Base-by-base conservation (phyloP, 2,888 invertebrate genomes). In the Nineta flava region DNA sequence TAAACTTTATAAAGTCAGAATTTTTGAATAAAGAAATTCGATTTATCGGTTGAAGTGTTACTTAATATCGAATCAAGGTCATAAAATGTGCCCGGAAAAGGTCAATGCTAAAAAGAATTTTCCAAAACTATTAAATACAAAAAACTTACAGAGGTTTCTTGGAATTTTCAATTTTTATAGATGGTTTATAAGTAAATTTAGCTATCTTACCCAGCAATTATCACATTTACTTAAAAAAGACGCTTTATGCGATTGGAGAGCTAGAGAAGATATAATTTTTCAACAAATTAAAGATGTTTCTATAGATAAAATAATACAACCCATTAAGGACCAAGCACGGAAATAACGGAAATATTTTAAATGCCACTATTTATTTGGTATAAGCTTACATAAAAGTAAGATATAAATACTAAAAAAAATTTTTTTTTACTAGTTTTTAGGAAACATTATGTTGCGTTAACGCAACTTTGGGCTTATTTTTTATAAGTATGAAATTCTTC, bases 121-220 rank as follows among this genome's bases (percentile, higher is more conserved):
- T 19, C 54, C 54, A 7, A 13, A 10, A 15, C 54, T 52, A 26
- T n/a, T 13, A 17, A 49, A 49, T 19, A 13, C 45, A 4, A 51
- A 49, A 43, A 16, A 42, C 2, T 38, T 53, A 13, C 45, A 51
- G 13, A 45, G 49, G 1, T 53, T 51, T 42, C 38, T 52, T 10
- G 53, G 51, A 6, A 16, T 53, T 1, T 38, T 44, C 9, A 53
- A 53, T 42, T 53, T 51, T 40, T 48, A 54, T 21, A 6, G 52
- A 3, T 1, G 49, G 26, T 53, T 45, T n/a, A 3, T 45, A 7
- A 19, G 19, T 9, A 2, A 26, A n/a, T 2, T 45, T 21, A 26
- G 26, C 10, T 2, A 5, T 26, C 3, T 26, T 12, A 5, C 21
- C 3, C 2, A 4, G 3, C 2, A 19, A 1, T 45, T 26, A 4